phyloP scores from a whole-genome alignment of 1,140 invertebrate species.

The Saccostrea cuccullata region DNA sequence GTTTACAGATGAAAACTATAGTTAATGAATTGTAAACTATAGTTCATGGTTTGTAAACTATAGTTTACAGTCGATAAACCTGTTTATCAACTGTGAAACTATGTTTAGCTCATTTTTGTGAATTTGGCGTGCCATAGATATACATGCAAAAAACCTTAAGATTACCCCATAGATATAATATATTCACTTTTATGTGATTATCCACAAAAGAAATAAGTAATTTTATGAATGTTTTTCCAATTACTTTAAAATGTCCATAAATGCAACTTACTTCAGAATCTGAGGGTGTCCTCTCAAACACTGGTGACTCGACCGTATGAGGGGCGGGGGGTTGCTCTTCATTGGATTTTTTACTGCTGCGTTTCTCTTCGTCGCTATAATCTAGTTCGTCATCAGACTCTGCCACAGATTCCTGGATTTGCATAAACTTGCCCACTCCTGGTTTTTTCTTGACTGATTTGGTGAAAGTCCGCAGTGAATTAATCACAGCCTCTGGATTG shows the following conservation, averaged over 20 bases:
- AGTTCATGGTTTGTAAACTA: too few relatives aligned
- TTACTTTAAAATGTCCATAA: background rate
- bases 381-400: slow-evolving; percentile 70
- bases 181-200: too few relatives aligned
- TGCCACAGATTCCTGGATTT: slow-evolving; percentile 66
- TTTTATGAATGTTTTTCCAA: too few relatives aligned
- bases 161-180: too few relatives aligned
- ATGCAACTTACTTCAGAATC: background rate
- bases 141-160: too few relatives aligned
- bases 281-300: slow-evolving; percentile 38
- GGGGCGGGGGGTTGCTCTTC: slow-evolving; percentile 43
- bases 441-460: slow-evolving; percentile 72
- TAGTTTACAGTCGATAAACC: too few relatives aligned
- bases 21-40: too few relatives aligned
- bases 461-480: slow-evolving; percentile 74
- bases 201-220: too few relatives aligned
- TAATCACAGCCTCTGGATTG: slow-evolving; percentile 75
- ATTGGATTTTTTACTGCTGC: slow-evolving; percentile 18
- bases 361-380: slow-evolving; percentile 46
- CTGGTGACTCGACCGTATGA: slow-evolving; percentile 22
- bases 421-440: slow-evolving; percentile 64
- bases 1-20: too few relatives aligned
- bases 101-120: too few relatives aligned
- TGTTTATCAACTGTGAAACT: too few relatives aligned
- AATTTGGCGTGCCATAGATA: too few relatives aligned